phyloP scores from a whole-genome alignment of 1,140 invertebrate genomes.

The Glomeris maerens region DNA sequence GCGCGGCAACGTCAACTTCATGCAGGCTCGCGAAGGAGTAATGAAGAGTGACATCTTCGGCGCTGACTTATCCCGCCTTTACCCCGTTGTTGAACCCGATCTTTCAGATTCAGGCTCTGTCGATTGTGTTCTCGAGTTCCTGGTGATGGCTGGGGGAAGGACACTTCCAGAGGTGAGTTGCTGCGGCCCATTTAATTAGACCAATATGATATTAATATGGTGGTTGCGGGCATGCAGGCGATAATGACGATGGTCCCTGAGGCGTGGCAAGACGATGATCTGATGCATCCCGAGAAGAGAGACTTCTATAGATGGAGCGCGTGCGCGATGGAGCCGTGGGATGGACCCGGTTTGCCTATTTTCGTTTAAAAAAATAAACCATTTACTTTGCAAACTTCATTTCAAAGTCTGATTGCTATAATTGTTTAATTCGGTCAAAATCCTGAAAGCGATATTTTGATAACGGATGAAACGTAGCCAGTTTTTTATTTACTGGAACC shows the following conservation, averaged over 20 bases:
- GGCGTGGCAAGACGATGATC: slow-evolving; percentile 93
- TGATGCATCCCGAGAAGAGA: slow-evolving; percentile 81
- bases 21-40: slow-evolving; percentile 95
- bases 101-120: slow-evolving; percentile 93
- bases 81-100: slow-evolving; percentile 95
- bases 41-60: slow-evolving; percentile 80
- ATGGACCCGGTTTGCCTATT: slow-evolving; percentile 48
- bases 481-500: too few species aligned
- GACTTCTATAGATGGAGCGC: slow-evolving; percentile 95
- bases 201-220: too few species aligned
- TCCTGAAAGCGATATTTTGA: too few species aligned
- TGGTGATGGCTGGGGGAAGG: slow-evolving; percentile 79
- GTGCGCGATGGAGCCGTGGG: slow-evolving; percentile 98
- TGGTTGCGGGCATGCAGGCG: slow-evolving; percentile 52
- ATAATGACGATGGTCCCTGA: slow-evolving; percentile 99
- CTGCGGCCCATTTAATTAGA: too few species aligned
- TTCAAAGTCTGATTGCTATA: too few species aligned
- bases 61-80: slow-evolving; percentile 66
- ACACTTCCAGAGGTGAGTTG: slow-evolving; percentile 64
- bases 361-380: slow-evolving; percentile 7
- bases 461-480: too few species aligned
- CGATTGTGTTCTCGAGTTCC: slow-evolving; percentile 95
- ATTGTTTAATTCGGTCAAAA: too few species aligned
- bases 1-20: slow-evolving; percentile 92
- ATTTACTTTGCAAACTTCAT: slow-evolving; percentile 1